Conservation (phyloP, 2,113 vertebrate genomes). For the Vulpes vulpes region DNA sequence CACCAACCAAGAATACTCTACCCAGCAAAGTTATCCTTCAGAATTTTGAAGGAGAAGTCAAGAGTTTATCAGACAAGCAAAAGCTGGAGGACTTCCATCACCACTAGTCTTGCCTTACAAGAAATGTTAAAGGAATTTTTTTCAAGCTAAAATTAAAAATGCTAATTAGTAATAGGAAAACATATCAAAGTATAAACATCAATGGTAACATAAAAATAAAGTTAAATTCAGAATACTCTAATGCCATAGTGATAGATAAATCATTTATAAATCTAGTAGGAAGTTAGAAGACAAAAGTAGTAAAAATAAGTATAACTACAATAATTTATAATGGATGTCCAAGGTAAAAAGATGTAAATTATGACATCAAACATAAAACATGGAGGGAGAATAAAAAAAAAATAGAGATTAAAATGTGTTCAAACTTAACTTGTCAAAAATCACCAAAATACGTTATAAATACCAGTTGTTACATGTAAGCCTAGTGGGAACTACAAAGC, state of each 20-base stretch:
- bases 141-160: neutral
- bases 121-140: neutral
- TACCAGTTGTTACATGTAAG: neutral
- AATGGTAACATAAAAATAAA: neutral
- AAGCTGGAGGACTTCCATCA: neutral
- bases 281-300: neutral
- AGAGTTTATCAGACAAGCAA: neutral
- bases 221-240: slow-evolving; percentile 8
- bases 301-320: neutral
- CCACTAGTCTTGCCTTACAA: neutral
- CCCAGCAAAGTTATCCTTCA: neutral
- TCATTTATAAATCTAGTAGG: neutral
- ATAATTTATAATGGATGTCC: neutral
- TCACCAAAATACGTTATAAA: neutral
- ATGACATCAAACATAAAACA: neutral
- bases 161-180: neutral
- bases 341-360: neutral
- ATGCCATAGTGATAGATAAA: neutral
- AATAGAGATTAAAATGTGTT: neutral
- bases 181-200: neutral
- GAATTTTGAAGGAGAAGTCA: neutral
- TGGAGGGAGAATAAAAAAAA: neutral
- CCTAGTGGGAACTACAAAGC: neutral
- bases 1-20: neutral
- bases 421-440: neutral